Evolutionary conservation across 2,888 invertebrate genomes (phyloP).

Genomic region (Cataglyphis rosenhaueri): DNA sequence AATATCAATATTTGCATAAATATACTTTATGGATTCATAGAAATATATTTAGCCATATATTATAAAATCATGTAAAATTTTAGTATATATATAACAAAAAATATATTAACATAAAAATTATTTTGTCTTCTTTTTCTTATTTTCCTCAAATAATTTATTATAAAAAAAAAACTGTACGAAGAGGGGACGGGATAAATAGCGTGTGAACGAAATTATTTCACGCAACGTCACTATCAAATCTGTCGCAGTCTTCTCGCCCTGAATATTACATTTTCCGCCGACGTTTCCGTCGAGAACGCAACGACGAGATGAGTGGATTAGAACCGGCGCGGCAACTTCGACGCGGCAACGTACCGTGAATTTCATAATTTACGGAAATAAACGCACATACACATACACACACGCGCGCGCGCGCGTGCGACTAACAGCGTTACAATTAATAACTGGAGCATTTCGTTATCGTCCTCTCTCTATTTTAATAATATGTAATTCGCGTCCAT

Average conservation of each 20-base stretch:
- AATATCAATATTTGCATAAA: neutral
- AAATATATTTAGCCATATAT: neutral
- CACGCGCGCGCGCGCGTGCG: neutral
- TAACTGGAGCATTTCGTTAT: slow-evolving; percentile 34
- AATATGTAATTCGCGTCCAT: slow-evolving; percentile 15
- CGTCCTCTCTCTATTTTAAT: neutral
- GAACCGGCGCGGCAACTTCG: slow-evolving; percentile 42
- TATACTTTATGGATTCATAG: neutral
- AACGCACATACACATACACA: neutral
- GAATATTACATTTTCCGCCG: slow-evolving; percentile 50
- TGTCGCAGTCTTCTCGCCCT: slow-evolving; percentile 4
- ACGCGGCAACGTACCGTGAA: slow-evolving; percentile 39
- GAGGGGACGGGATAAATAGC: slow-evolving; percentile 26
- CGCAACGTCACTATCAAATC: slow-evolving; percentile 29
- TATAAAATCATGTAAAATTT: neutral
- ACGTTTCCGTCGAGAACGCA: slow-evolving; percentile 45
- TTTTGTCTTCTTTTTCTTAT: neutral
- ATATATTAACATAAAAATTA: neutral
- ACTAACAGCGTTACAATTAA: slow-evolving; percentile 49
- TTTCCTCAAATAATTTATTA: neutral
- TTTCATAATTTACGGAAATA: slow-evolving; percentile 52
- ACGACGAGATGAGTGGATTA: slow-evolving; percentile 37
- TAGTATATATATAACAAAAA: neutral
- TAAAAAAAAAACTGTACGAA: neutral
- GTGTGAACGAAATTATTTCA: slow-evolving; percentile 56